These are phyloP conservation scores for Gavia stellata DNA, from an alignment of 2,113 vertebrate species.

Conservation along the genomic window DNA sequence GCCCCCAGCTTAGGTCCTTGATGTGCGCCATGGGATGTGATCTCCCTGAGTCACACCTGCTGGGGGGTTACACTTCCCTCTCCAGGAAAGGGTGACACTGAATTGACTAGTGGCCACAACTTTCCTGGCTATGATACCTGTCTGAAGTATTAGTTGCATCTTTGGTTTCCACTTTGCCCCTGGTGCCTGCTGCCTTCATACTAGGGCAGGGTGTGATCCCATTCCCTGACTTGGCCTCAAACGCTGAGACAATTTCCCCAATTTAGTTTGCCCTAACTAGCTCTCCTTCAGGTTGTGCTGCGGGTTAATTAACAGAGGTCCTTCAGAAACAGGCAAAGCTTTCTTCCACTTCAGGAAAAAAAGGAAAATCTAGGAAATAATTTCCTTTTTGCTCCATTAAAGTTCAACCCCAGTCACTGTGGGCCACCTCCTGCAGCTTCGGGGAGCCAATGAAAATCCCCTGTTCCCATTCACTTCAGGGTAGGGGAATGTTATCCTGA, in stretches of 20 bases:
- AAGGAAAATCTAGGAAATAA: background rate
- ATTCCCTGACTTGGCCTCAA: background rate
- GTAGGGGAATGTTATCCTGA: background rate
- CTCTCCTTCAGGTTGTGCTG: background rate
- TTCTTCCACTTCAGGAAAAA: background rate
- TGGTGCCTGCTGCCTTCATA: background rate
- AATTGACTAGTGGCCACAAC: background rate
- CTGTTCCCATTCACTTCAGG: background rate
- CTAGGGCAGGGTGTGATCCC: background rate
- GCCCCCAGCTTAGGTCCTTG: background rate
- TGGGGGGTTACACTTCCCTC: rapidly evolving
- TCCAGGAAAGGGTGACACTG: background rate
- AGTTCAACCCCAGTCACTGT: background rate
- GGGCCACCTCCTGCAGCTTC: background rate
- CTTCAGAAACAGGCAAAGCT: background rate
- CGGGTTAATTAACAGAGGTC: background rate
- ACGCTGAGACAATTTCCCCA: background rate
- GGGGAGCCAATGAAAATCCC: background rate
- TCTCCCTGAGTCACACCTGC: background rate
- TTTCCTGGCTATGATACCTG: background rate
- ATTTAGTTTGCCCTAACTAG: background rate
- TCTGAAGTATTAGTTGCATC: background rate
- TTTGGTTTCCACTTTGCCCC: background rate
- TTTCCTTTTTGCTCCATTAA: background rate
- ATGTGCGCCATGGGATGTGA: rapidly evolving